A percentile compares a stretch with the other conserved stretches of the same genome.
phyloP scores from a whole-genome alignment of 2,113 vertebrate species.

The Salminus brasiliensis region DNA sequence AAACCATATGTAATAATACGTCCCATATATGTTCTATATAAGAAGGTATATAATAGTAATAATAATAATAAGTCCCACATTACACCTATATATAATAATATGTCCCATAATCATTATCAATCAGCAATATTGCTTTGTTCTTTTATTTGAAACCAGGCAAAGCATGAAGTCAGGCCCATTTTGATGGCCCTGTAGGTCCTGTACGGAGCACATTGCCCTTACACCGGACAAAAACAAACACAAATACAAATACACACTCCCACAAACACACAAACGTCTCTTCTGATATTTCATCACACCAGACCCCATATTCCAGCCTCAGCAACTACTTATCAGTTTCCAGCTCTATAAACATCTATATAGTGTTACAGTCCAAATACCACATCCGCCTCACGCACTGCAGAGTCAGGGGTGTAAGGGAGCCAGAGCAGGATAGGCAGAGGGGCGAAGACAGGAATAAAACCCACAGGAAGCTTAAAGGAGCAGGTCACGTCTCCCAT shows the following conservation, averaged over 20 bases:
- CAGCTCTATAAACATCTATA: conserved; percentile 50
- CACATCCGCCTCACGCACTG: conserved; percentile 36
- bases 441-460: conserved; percentile 23
- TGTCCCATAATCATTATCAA: too few relatives aligned
- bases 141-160: too few relatives aligned
- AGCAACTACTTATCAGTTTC: conserved; percentile 60
- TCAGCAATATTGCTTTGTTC: too few relatives aligned
- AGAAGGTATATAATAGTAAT: too few relatives aligned
- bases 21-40: too few relatives aligned
- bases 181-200: too few relatives aligned
- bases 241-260: conserved; percentile 17
- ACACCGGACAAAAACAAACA: too few relatives aligned
- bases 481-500: neutral
- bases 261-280: conserved; percentile 24
- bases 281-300: conserved; percentile 43
- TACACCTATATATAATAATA: too few relatives aligned
- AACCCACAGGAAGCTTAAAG: conserved; percentile 24
- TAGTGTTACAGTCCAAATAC: conserved; percentile 42
- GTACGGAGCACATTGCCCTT: too few relatives aligned
- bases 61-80: too few relatives aligned
- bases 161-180: too few relatives aligned
- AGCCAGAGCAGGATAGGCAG: conserved; percentile 5
- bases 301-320: conserved; percentile 57
- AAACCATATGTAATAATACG: too few relatives aligned
- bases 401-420: conserved; percentile 34